phyloP scores from a whole-genome alignment of 2,888 invertebrate genomes.

The Ptychoptera albimana region DNA sequence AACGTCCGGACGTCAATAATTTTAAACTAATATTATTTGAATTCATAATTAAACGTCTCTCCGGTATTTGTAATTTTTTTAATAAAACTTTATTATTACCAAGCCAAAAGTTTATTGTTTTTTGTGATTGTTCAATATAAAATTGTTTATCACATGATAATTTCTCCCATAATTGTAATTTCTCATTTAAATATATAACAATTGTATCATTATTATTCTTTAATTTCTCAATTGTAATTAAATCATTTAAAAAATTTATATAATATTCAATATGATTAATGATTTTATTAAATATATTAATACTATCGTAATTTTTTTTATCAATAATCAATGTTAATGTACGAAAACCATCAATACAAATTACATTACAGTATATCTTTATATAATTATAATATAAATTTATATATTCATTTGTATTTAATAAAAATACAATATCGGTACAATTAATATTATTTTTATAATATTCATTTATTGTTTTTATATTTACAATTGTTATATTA shows the following conservation, averaged over 20 bases:
- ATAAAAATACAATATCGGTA: conserved; percentile 50
- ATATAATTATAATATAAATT: conserved; percentile 55
- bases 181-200: conserved; percentile 19
- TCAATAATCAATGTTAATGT: conserved; percentile 45
- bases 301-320: neutral
- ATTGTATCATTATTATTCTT: conserved; percentile 1
- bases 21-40: conserved; percentile 54
- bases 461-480: conserved; percentile 52
- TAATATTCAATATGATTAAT: conserved; percentile 21
- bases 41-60: conserved; percentile 61
- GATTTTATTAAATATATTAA: conserved; percentile 21
- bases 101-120: conserved; percentile 27
- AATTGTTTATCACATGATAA: conserved; percentile 21
- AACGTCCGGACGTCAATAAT: conserved; percentile 51
- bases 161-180: conserved; percentile 21
- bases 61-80: conserved; percentile 35
- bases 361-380: conserved; percentile 53
- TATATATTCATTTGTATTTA: conserved; percentile 54
- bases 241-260: conserved; percentile 20
- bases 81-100: conserved; percentile 26
- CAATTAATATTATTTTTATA: conserved; percentile 47
- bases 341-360: conserved; percentile 51
- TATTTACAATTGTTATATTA: conserved; percentile 48
- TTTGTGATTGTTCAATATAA: conserved; percentile 23
- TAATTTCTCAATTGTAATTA: conserved; percentile 15